These are phyloP conservation scores for Arrhopalites spinosus DNA, from an alignment of 2,888 invertebrate genomes.

Conservation along the genomic window DNA sequence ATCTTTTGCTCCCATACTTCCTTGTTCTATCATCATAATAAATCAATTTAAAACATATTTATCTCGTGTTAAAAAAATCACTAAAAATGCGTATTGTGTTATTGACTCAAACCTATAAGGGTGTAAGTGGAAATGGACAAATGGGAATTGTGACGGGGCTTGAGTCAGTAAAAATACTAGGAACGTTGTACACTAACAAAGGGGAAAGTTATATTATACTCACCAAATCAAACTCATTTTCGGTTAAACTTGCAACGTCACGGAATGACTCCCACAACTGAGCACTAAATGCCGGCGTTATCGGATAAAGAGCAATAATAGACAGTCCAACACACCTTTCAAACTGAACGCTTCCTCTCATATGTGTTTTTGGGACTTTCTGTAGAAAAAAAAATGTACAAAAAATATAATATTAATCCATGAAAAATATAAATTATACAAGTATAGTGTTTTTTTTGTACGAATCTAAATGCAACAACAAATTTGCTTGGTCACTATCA, in stretches of 20 bases:
- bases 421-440: not conserved
- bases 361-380: conserved; percentile 58
- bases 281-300: conserved; percentile 88
- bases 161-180: too few species aligned
- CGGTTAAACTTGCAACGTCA: conserved; percentile 67
- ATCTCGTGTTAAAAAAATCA: not conserved
- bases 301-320: conserved; percentile 83
- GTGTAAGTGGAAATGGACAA: too few species aligned
- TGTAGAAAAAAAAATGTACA: conserved; percentile 54
- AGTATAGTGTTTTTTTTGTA: conserved; percentile 15
- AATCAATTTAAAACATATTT: not conserved
- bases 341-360: conserved; percentile 62
- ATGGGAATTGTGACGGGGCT: too few species aligned
- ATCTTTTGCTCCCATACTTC: conserved; percentile 76
- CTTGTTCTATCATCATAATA: conserved; percentile 60
- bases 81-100: too few species aligned
- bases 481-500: not conserved
- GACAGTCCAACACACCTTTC: conserved; percentile 78
- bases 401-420: conserved; percentile 21
- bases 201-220: not conserved
- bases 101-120: too few species aligned
- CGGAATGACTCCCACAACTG: conserved; percentile 85
- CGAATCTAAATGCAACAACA: not conserved
- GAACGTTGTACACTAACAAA: too few species aligned
- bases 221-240: conserved; percentile 68